These are phyloP conservation scores for Erythrolamprus reginae DNA, from an alignment of 2,113 vertebrate species.

Conservation along the genomic window DNA sequence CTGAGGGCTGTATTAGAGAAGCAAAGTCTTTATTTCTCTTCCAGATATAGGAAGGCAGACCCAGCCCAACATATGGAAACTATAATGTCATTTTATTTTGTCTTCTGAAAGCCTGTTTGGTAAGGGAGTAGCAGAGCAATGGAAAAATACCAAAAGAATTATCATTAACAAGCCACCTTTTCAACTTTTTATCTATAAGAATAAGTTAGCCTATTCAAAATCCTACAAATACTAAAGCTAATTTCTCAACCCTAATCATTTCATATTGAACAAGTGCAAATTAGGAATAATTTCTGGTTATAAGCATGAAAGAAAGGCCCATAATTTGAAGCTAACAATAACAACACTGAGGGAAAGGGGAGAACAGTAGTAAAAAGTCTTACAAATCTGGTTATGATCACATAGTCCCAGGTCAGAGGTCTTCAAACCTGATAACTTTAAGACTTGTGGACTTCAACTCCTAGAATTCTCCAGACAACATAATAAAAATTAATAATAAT, in stretches of 20 bases:
- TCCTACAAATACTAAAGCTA: conserved; percentile 28
- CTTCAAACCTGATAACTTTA: too few species aligned
- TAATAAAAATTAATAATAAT: too few species aligned
- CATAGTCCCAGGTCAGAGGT: neutral
- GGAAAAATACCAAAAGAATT: neutral
- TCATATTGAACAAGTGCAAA: neutral
- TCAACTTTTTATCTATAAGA: neutral
- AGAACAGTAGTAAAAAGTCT: neutral
- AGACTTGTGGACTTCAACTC: too few species aligned
- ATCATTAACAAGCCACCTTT: neutral
- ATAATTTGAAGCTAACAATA: neutral
- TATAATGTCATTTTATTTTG: neutral
- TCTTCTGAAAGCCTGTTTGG: neutral
- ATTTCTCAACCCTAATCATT: conserved; percentile 6
- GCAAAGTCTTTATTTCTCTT: neutral
- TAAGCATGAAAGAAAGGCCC: neutral
- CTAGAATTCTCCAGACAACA: too few species aligned
- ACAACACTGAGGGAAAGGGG: neutral
- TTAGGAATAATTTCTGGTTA: neutral
- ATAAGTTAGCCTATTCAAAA: conserved; percentile 21
- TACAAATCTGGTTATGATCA: neutral
- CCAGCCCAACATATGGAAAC: neutral
- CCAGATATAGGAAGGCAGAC: neutral
- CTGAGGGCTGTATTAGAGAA: neutral
- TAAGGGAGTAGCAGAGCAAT: neutral